A percentile compares a stretch with the other conserved stretches of the same genome.
These are phyloP conservation scores for Tragelaphus imberbis DNA, from an alignment of 2,113 vertebrate genomes.

Conservation along the genomic window DNA sequence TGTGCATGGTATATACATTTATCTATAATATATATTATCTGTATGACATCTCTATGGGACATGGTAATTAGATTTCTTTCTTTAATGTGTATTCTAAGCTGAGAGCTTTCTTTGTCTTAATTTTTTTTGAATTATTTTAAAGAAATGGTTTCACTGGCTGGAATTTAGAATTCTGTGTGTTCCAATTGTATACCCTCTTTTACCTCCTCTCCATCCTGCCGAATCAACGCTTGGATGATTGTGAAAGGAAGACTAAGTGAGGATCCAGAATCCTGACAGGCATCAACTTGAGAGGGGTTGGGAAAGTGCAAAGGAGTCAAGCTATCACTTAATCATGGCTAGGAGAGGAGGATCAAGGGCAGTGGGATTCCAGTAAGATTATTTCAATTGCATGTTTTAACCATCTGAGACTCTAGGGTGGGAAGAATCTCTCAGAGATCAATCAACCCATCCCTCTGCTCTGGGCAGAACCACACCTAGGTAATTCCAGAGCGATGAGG, in stretches of 20 bases:
- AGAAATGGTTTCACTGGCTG: not conserved
- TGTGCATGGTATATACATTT: not conserved
- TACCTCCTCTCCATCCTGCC: not conserved
- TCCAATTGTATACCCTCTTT: not conserved
- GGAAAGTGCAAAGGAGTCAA: not conserved
- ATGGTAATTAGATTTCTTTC: not conserved
- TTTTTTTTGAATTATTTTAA: not conserved
- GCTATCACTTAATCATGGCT: not conserved
- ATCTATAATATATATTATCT: not conserved
- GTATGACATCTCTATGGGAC: not conserved
- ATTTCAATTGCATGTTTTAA: not conserved
- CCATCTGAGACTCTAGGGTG: not conserved
- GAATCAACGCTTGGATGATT: not conserved
- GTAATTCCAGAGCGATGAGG: conserved; percentile 35
- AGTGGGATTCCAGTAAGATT: not conserved
- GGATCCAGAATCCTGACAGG: not conserved
- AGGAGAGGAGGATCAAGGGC: not conserved
- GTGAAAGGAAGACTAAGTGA: not conserved
- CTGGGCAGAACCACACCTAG: conserved; percentile 28
- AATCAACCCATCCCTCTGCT: not conserved
- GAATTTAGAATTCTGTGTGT: not conserved
- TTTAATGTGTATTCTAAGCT: not conserved
- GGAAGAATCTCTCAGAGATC: not conserved
- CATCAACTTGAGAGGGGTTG: not conserved
- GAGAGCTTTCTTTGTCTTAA: not conserved